Evolutionary conservation across 2,797 vertebrate genomes (phyloP).

Genomic region (Cossypha dichroa): DNA sequence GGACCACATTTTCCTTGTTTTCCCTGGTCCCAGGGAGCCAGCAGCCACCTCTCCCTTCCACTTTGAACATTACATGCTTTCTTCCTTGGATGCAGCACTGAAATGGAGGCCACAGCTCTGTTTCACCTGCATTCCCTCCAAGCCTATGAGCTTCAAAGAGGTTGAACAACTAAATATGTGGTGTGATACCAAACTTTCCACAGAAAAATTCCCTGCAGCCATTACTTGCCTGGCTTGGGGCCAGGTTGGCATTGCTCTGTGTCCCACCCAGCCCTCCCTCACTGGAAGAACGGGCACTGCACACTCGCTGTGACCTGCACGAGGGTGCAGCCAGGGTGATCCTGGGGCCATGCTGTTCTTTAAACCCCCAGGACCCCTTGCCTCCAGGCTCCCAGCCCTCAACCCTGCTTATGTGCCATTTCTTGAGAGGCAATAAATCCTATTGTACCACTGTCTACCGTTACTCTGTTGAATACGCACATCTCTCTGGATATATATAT

Average conservation of each 20-base stretch:
- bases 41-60: conserved; percentile 6
- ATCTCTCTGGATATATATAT: conserved; percentile 73
- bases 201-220: background rate
- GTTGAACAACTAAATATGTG: background rate
- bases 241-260: background rate
- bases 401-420: conserved; percentile 74
- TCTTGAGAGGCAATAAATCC: conserved; percentile 79
- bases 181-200: background rate
- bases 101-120: conserved; percentile 10
- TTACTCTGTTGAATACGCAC: conserved; percentile 75
- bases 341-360: conserved; percentile 64
- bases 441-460: conserved; percentile 77
- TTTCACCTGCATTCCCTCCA: conserved; percentile 5
- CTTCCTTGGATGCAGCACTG: background rate
- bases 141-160: conserved; percentile 3
- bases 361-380: background rate
- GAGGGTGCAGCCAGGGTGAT: background rate
- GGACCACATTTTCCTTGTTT: background rate
- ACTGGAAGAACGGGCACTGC: background rate
- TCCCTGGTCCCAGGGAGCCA: background rate
- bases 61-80: accelerated
- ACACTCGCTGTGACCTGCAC: background rate
- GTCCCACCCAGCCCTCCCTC: background rate
- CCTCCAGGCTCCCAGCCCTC: conserved; percentile 26
- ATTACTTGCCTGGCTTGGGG: background rate